A percentile compares a stretch with the other conserved stretches of the same genome.
Evolutionary conservation across 2,888 invertebrate genomes (phyloP).

Genomic region (Pristionchus exspectatus): DNA sequence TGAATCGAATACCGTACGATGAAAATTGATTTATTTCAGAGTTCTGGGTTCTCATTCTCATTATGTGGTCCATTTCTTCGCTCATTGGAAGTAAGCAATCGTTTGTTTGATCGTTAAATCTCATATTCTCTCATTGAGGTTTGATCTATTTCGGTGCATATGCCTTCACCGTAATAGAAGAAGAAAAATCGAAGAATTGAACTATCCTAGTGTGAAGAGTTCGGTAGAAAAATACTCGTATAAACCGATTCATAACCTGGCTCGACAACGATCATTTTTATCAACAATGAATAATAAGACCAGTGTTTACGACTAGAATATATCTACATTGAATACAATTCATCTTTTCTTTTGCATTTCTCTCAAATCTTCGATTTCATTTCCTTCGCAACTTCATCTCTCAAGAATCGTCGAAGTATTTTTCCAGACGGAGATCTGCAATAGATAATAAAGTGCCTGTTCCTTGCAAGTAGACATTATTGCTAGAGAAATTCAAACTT

Average conservation of each 20-base stretch:
- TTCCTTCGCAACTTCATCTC: slow-evolving; percentile 25
- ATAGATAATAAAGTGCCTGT: neutral
- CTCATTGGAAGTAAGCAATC: neutral
- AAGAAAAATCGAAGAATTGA: neutral
- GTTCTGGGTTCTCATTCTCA: neutral
- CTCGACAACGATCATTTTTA: neutral
- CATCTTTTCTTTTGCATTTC: neutral
- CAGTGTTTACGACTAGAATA: neutral
- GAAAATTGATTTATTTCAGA: neutral
- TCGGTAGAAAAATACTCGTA: neutral
- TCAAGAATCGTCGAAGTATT: slow-evolving; percentile 34
- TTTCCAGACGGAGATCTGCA: slow-evolving; percentile 42
- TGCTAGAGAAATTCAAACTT: neutral
- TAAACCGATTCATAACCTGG: neutral
- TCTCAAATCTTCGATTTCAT: neutral
- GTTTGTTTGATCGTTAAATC: neutral
- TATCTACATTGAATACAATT: neutral
- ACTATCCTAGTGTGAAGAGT: neutral
- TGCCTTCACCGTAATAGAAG: neutral
- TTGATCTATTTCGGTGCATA: neutral
- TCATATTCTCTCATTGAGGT: neutral
- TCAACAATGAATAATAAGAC: neutral
- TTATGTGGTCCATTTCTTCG: neutral
- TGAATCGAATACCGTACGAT: neutral
- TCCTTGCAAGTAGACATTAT: neutral